Evolutionary conservation across 2,888 invertebrate genomes (phyloP).

Genomic region (Muscina levida): DNA sequence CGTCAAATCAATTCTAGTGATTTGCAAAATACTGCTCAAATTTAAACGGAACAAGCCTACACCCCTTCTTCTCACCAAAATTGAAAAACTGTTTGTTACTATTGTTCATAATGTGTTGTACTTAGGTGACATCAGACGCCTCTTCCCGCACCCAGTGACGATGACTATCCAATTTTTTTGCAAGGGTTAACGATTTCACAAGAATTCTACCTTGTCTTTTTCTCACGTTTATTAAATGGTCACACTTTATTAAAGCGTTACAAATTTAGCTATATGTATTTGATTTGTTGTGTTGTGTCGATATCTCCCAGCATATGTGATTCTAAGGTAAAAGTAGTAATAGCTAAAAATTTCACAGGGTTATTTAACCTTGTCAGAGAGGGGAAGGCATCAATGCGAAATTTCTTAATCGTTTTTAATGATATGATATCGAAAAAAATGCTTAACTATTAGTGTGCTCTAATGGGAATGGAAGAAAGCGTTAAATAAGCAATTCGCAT

Average conservation of each 20-base stretch:
- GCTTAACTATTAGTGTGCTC: no score
- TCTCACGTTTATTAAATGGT: constrained; percentile 57
- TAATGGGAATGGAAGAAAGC: no score
- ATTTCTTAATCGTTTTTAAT: constrained; percentile 23
- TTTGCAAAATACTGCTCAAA: constrained; percentile 43
- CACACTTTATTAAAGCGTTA: constrained; percentile 47
- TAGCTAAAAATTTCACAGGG: constrained; percentile 29
- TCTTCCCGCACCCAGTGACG: background rate
- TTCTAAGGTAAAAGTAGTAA: constrained; percentile 25
- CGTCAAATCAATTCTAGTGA: constrained; percentile 51
- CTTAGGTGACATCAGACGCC: constrained; percentile 24
- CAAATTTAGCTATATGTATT: constrained; percentile 37
- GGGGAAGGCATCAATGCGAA: background rate
- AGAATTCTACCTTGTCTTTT: constrained; percentile 33
- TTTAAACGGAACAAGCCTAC: no score
- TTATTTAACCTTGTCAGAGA: constrained; percentile 14
- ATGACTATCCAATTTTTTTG: background rate
- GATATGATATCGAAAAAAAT: background rate
- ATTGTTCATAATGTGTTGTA: constrained; percentile 2
- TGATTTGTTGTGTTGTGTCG: background rate
- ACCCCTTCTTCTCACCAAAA: no score
- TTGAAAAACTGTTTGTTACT: background rate
- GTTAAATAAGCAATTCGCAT: no score
- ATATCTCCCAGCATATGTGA: constrained; percentile 21
- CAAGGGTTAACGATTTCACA: background rate